These are phyloP conservation scores for Chaitophorus viminalis DNA, from an alignment of 2,888 invertebrate species.

Conservation along the genomic window DNA sequence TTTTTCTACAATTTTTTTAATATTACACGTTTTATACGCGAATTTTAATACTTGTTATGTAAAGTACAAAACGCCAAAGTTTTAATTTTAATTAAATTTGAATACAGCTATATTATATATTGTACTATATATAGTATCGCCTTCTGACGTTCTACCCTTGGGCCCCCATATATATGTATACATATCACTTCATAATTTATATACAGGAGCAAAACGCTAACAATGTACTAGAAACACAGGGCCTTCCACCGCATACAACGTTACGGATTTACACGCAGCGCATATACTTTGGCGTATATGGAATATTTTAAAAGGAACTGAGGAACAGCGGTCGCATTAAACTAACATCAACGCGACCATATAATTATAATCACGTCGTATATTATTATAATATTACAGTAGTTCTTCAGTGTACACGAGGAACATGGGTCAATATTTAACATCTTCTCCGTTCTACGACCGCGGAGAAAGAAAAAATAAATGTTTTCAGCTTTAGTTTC, in stretches of 20 bases:
- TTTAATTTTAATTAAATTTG: slow-evolving; percentile 31
- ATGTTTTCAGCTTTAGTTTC: not conserved
- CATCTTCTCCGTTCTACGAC: not conserved
- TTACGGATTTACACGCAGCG: slow-evolving; percentile 17
- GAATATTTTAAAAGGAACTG: slow-evolving; percentile 51
- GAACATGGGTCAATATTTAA: not conserved
- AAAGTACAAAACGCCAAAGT: not conserved
- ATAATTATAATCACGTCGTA: slow-evolving; percentile 27
- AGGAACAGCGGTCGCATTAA: slow-evolving; percentile 40
- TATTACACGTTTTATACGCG: too few species aligned
- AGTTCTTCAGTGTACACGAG: not conserved
- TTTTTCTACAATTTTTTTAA: not conserved
- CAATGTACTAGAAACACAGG: slow-evolving; percentile 29
- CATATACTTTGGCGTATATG: not conserved
- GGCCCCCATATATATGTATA: not conserved
- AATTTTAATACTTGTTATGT: too few species aligned
- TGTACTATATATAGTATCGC: not conserved
- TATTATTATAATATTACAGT: not conserved
- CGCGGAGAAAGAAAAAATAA: not conserved
- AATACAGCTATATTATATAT: not conserved
- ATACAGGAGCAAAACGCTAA: slow-evolving; percentile 5
- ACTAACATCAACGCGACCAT: slow-evolving; percentile 34
- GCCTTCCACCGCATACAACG: not conserved
- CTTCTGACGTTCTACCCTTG: not conserved
- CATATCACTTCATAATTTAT: slow-evolving; percentile 34